Evolutionary conservation across 2,797 vertebrate species (phyloP), one percentile per base, ranked within the genome.

Genomic region (Poeciliopsis turneri): DNA sequence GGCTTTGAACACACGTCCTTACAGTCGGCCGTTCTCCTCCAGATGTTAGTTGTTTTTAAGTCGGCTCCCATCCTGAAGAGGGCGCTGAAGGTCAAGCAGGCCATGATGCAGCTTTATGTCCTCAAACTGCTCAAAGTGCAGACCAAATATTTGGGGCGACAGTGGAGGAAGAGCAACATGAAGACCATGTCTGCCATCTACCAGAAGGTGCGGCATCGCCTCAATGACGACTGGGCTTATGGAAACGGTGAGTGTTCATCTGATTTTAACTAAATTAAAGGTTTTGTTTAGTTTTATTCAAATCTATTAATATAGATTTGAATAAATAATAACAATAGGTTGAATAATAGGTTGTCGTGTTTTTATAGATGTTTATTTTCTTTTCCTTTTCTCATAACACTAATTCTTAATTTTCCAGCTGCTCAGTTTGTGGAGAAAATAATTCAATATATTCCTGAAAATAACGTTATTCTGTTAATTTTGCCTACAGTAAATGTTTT

Each of bases 141-240:
- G 94, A 99, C 98, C 86, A 99, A 99, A 87, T 99, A 99, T 89
- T 93, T 99, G 75, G 98, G 98, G 0, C 96, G 98, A 2, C 98
- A 99, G 90, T 99, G 98, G 98, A 97, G 98, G 83, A 99, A 99
- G 90, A 99, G 98, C 95, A 99, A 99, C 95, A 99, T 99, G 98
- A 99, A 99, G 85, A 99, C 98, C 78, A 99, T 99, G 97, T 99
- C 98, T 0, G 98, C 98, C 89, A 99, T 99, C 84, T 99, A 99
- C 83, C 98, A 99, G 94, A 98, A 99, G 93, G 98, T 99, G 74
- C 96, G 98, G 28, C 98, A 99, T 89, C 96, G 98, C 80, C 96
- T 99, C 86, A 99, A 99, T 0, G 98, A 99, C 0, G 98, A 99
- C 93, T 99, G 98, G 98, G 98, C 98, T 0, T 99, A 98, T 0